Evolutionary conservation across 2,797 vertebrate genomes (phyloP).

Genomic region (Prunella strophiata): DNA sequence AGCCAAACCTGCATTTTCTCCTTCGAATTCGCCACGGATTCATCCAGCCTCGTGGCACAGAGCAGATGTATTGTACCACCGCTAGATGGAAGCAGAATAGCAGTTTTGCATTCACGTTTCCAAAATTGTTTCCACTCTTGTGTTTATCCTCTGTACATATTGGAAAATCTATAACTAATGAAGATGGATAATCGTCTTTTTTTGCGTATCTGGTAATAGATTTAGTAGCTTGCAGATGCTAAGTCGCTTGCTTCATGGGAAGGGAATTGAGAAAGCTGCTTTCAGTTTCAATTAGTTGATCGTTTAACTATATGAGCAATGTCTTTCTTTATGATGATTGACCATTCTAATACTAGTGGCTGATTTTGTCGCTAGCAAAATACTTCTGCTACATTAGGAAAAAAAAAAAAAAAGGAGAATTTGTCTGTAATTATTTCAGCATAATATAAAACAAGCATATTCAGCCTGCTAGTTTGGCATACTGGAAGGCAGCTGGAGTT

Average conservation of each 20-base stretch:
- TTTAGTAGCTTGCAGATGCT: constrained; percentile 11
- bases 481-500: background rate
- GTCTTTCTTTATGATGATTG: background rate
- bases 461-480: background rate
- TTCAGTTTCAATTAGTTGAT: background rate
- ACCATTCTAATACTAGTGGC: background rate
- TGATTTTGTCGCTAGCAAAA: background rate
- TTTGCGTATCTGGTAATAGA: background rate
- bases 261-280: background rate
- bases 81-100: constrained; percentile 74
- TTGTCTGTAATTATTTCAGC: background rate
- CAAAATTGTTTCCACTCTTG: background rate
- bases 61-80: constrained; percentile 14
- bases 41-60: background rate
- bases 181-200: background rate
- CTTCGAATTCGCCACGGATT: background rate
- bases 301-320: background rate
- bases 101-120: constrained; percentile 38
- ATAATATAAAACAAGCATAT: background rate
- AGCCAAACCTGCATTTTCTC: background rate
- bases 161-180: constrained; percentile 27
- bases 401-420: background rate
- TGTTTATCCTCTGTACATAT: background rate
- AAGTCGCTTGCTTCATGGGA: constrained; percentile 1
- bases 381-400: background rate